These are phyloP conservation scores for Setophaga petechia DNA, from an alignment of 2,113 vertebrate species.

Conservation along the genomic window DNA sequence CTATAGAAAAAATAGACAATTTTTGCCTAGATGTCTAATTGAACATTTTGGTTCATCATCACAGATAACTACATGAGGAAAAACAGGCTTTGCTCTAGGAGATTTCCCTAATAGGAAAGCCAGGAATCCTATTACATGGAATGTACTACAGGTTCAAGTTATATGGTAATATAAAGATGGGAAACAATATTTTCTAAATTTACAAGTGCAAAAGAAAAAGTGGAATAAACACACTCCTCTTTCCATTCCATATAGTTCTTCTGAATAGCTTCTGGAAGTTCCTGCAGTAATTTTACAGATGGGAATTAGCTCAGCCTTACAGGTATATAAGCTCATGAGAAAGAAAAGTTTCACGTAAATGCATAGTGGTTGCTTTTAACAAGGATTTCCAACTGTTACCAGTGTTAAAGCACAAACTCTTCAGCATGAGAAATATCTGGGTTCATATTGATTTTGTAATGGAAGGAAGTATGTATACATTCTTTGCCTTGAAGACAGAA, in stretches of 20 bases:
- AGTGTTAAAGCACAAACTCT: neutral
- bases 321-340: neutral
- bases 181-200: neutral
- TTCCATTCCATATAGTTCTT: neutral
- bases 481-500: neutral
- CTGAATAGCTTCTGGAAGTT: neutral
- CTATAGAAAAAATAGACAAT: neutral
- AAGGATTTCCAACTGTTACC: neutral
- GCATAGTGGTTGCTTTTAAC: neutral
- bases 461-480: neutral
- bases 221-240: neutral
- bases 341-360: neutral
- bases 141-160: neutral
- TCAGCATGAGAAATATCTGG: neutral
- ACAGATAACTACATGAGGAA: neutral
- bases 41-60: neutral
- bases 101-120: neutral
- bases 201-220: neutral
- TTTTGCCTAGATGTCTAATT: neutral
- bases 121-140: neutral
- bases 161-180: neutral
- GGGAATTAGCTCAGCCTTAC: neutral
- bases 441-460: neutral
- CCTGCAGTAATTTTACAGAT: neutral
- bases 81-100: neutral